Percentiles rank a stretch among this genome's conserved stretches.
These are phyloP conservation scores for Thelaira solivaga DNA, from an alignment of 2,888 invertebrate species.

Conservation along the genomic window DNA sequence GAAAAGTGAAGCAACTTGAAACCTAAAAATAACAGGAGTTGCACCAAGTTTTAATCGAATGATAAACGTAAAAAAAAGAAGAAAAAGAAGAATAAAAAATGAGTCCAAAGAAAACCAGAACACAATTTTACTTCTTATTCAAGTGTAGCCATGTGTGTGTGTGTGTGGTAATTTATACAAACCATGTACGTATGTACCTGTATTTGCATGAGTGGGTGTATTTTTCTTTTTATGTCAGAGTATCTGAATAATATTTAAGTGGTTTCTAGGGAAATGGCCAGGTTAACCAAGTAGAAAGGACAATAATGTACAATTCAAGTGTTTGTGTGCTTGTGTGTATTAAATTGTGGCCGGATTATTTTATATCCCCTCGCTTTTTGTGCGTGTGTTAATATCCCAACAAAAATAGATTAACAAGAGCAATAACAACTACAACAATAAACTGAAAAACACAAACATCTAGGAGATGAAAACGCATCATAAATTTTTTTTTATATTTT, in stretches of 20 bases:
- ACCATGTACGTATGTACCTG: neutral
- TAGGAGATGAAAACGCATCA: constrained; percentile 3
- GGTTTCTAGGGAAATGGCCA: constrained; percentile 54
- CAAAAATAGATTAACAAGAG: neutral
- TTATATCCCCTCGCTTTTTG: neutral
- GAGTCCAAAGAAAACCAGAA: neutral
- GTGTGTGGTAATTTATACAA: too few relatives aligned
- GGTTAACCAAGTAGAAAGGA: constrained; percentile 51
- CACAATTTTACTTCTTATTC: neutral
- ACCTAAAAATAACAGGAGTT: constrained; percentile 42
- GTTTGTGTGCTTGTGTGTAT: neutral
- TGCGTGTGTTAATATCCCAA: constrained; percentile 31
- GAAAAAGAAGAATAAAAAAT: neutral
- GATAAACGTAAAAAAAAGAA: neutral
- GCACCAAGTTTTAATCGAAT: constrained; percentile 43
- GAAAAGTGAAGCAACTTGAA: too few relatives aligned
- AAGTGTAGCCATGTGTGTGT: neutral
- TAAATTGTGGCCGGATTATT: constrained; percentile 39
- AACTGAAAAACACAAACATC: constrained; percentile 16
- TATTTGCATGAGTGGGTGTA: neutral
- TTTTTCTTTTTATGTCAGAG: neutral
- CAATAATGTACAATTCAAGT: neutral
- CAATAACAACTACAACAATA: neutral
- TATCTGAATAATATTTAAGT: constrained; percentile 50
- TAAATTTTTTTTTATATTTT: too few relatives aligned